Evolutionary conservation across 2,113 vertebrate species (phyloP).

Genomic region (Rutilus rutilus): DNA sequence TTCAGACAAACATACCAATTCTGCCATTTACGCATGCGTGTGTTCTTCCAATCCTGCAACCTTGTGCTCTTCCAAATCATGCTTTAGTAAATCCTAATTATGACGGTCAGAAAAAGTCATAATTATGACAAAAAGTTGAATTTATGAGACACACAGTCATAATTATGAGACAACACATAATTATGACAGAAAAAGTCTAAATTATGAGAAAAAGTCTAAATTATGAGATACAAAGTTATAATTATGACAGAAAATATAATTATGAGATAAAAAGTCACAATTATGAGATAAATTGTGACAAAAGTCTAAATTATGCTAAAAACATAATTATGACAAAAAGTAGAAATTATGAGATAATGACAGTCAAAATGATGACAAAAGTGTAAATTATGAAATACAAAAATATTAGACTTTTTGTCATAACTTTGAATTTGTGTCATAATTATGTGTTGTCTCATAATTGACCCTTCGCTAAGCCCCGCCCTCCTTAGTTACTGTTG

Average conservation of each 20-base stretch:
- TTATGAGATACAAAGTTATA: too few species aligned
- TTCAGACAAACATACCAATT: neutral
- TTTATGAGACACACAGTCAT: neutral
- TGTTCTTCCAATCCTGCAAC: neutral
- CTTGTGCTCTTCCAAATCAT: neutral
- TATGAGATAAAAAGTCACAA: neutral
- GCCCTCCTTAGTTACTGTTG: too few species aligned
- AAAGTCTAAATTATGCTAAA: too few species aligned
- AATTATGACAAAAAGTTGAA: neutral
- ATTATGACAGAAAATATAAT: neutral
- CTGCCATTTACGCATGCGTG: neutral
- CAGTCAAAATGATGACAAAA: neutral
- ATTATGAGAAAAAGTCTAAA: neutral
- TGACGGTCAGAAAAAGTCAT: neutral
- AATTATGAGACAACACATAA: neutral
- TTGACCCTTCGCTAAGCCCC: too few species aligned
- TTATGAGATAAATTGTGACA: neutral
- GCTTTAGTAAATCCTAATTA: neutral
- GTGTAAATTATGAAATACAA: neutral
- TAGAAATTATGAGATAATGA: too few species aligned
- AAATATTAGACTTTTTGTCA: too few species aligned
- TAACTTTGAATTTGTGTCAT: too few species aligned
- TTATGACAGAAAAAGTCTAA: neutral
- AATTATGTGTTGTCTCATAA: too few species aligned
- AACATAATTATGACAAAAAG: neutral